Conservation (phyloP, 2,888 invertebrate species). For the Aphidoletes aphidimyza region DNA sequence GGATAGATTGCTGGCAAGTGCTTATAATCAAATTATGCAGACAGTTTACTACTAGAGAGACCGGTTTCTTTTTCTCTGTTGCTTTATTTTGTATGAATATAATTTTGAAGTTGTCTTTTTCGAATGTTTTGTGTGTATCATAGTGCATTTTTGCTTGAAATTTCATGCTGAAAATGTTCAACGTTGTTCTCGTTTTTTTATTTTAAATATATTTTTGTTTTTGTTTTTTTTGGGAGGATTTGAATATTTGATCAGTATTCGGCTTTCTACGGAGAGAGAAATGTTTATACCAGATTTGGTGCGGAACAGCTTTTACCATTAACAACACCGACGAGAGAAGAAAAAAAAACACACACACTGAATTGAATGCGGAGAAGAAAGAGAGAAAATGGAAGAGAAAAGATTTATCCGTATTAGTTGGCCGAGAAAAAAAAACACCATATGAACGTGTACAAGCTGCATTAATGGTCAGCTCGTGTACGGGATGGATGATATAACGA, state of each 20-base stretch:
- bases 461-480: background rate
- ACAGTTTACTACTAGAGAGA: slow-evolving; percentile 1
- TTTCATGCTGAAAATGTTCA: too few relatives aligned
- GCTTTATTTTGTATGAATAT: background rate
- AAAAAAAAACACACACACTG: background rate
- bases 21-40: slow-evolving; percentile 28
- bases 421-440: too few relatives aligned
- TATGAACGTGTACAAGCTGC: background rate
- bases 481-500: background rate
- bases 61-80: background rate
- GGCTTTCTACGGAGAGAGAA: background rate
- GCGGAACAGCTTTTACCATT: background rate
- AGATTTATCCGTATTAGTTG: too few relatives aligned
- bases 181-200: too few relatives aligned
- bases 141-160: background rate
- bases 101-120: background rate
- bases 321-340: background rate
- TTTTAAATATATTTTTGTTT: background rate
- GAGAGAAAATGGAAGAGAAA: too few relatives aligned
- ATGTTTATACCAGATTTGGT: background rate
- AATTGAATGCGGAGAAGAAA: too few relatives aligned
- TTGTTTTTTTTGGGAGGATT: background rate
- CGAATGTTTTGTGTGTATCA: background rate
- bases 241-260: background rate
- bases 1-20: too few relatives aligned